Evolutionary conservation across 2,797 vertebrate species (phyloP).

Genomic region (Cynopterus sphinx): DNA sequence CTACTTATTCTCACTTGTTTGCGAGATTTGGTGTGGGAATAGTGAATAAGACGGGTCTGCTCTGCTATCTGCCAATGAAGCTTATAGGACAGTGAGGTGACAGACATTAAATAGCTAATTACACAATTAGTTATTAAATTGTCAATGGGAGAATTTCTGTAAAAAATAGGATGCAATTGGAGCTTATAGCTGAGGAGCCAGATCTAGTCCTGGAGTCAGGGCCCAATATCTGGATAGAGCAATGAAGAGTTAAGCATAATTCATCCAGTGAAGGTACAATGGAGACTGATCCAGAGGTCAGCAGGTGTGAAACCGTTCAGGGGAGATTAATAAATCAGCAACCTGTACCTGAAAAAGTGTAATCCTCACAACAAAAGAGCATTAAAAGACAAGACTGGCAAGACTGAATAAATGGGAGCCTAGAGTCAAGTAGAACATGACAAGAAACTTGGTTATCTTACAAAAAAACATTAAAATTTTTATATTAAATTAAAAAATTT

Average conservation of each 20-base stretch:
- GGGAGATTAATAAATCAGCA: neutral
- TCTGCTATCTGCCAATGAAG: neutral
- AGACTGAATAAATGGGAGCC: neutral
- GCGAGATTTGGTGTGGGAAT: neutral
- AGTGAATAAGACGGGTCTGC: neutral
- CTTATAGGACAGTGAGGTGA: neutral
- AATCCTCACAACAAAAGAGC: neutral
- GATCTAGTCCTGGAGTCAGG: neutral
- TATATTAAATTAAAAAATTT: no score
- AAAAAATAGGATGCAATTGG: neutral
- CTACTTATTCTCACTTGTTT: slow-evolving; percentile 15
- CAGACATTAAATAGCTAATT: neutral
- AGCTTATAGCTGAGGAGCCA: neutral
- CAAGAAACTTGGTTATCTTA: neutral
- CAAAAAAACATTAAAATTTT: neutral
- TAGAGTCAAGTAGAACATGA: neutral
- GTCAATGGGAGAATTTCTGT: neutral
- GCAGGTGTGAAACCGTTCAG: neutral
- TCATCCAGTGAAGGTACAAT: neutral
- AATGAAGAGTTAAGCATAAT: neutral
- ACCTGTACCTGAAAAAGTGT: neutral
- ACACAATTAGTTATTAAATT: slow-evolving; percentile 1
- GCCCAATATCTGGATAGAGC: neutral
- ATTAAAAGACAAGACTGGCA: neutral
- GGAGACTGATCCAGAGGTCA: neutral